Evolutionary conservation across 2,113 vertebrate genomes (phyloP).

Genomic region (Caretta caretta): DNA sequence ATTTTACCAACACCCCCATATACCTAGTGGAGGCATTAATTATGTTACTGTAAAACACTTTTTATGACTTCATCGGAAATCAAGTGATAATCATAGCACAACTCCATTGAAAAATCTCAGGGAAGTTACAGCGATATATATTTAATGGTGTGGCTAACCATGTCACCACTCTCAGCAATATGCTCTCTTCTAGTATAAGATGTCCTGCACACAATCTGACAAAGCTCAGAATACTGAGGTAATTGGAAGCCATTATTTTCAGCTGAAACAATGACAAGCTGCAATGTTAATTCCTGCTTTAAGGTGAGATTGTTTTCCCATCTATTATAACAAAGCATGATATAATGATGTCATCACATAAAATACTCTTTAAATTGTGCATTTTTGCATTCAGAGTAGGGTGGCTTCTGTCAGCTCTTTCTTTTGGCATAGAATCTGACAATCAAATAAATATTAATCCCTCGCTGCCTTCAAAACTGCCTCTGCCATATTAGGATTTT

Average conservation of each 20-base stretch:
- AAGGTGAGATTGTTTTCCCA: slow-evolving; percentile 54
- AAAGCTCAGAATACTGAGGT: slow-evolving; percentile 51
- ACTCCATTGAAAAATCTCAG: neutral
- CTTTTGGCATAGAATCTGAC: slow-evolving; percentile 73
- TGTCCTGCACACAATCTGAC: slow-evolving; percentile 49
- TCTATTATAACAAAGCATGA: slow-evolving; percentile 44
- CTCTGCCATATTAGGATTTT: slow-evolving; percentile 77
- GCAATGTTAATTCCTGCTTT: slow-evolving; percentile 59
- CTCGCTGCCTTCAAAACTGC: slow-evolving; percentile 74
- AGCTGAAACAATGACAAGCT: slow-evolving; percentile 50
- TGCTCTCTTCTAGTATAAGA: slow-evolving; percentile 47
- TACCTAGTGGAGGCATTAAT: neutral
- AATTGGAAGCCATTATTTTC: slow-evolving; percentile 60
- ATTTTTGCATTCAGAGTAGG: slow-evolving; percentile 54
- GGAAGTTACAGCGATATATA: neutral
- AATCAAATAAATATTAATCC: slow-evolving; percentile 82
- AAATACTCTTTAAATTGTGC: slow-evolving; percentile 60
- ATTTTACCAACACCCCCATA: neutral
- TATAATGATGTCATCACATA: slow-evolving; percentile 52
- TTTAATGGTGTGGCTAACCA: neutral
- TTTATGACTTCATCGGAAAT: neutral
- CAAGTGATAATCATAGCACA: neutral
- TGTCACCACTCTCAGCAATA: slow-evolving; percentile 17
- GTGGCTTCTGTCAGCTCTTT: slow-evolving; percentile 65
- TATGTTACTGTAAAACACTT: neutral